Evolutionary conservation across 2,888 invertebrate species (phyloP), one percentile per base, ranked within the genome.

Genomic region (Epirrita christyi): DNA sequence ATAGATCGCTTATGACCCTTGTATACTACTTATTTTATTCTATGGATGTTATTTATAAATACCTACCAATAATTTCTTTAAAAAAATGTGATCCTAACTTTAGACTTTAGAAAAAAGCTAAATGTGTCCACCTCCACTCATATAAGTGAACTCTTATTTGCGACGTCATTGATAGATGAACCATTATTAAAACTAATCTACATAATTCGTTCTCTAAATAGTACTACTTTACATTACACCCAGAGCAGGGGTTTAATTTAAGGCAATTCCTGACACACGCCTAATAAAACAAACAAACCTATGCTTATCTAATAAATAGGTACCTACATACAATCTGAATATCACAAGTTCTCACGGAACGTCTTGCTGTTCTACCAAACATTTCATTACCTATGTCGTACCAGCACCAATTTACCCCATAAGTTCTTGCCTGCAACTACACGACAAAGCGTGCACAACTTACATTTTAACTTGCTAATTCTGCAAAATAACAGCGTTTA

Each of bases 341-440:
- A 59, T 54, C 49, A 59, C 47, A 59, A 54, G n/a, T 45, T 14
- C 41, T 29, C 34, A 46, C 40, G 41, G 21, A 21, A 4, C 21
- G 21, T 21, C 21, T 21, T 21, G 21, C 21, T 21, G 21, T 21
- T 4, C 21, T 21, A 21, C 21, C 21, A 21, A 41, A 8, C 40
- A 27, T 34, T 46, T 7, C 10, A 5, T 46, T 1, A 32, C n/a
- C n/a, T n/a, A n/a, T n/a, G 10, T 29, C 2, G 15, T 34, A 34
- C 29, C 54, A 61, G 61, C 61, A 61, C 61, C 61, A 61, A 38
- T 48, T 48, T 61, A 58, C 55, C 57, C 41, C 34, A 34, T 48
- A 41, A 28, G 38, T 50, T 29, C 47, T 44, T 44, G 43, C 27
- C 29, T 55, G 27, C 36, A 47, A 50, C 51, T 47, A 56, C 52